Conservation (phyloP, 2,113 vertebrate genomes). For the Phaetusa simplex region DNA sequence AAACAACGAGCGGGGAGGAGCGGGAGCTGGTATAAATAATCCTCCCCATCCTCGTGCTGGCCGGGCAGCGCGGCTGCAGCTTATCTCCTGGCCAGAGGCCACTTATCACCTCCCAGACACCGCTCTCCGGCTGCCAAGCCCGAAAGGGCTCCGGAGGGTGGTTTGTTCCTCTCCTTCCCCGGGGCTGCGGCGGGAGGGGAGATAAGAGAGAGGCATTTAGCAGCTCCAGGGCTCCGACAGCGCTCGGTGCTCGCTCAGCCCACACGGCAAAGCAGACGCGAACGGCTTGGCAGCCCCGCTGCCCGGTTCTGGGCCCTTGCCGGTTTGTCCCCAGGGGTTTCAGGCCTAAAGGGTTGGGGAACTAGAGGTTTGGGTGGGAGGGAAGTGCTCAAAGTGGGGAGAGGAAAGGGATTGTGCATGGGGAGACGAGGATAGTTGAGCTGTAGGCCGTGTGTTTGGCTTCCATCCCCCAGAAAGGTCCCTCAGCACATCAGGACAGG, state of each 20-base stretch:
- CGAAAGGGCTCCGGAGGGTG: not conserved
- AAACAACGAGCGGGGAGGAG: not conserved
- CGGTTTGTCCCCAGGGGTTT: not conserved
- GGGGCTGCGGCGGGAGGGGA: rapidly evolving
- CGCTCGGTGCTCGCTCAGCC: not conserved
- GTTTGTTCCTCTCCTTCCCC: not conserved
- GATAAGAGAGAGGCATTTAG: not conserved
- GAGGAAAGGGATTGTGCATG: not conserved
- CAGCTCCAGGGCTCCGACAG: not conserved
- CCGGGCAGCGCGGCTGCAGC: not conserved
- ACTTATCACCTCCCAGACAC: not conserved
- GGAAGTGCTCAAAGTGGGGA: rapidly evolving
- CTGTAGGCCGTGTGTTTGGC: not conserved
- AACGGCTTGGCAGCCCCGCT: not conserved
- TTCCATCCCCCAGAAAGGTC: not conserved
- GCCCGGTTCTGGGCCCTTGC: not conserved
- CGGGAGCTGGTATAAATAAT: constrained; percentile 29
- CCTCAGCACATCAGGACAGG: rapidly evolving
- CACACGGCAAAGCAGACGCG: not conserved
- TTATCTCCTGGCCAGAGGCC: constrained; percentile 44
- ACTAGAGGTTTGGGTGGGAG: not conserved
- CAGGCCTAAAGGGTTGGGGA: not conserved
- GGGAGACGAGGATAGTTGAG: not conserved
- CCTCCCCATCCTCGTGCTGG: not conserved
- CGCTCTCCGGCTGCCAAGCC: not conserved